Conservation (phyloP, 2,797 vertebrate species). For the Leptoclinus maculatus region DNA sequence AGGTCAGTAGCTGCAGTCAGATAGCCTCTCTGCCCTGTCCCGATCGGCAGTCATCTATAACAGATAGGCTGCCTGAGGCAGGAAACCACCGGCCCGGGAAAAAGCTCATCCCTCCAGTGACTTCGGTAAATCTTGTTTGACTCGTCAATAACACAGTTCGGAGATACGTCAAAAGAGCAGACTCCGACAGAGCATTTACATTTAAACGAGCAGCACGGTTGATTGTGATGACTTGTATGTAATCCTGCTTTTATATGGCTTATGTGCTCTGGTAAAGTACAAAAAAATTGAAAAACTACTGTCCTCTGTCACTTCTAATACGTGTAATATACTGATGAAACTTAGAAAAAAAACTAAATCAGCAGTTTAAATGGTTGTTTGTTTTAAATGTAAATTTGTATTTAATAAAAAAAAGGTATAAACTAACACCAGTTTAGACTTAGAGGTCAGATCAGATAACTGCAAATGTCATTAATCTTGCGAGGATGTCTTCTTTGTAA, state of each 20-base stretch:
- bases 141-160: slow-evolving; percentile 14
- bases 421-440: not conserved
- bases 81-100: slow-evolving; percentile 1
- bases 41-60: slow-evolving; percentile 48
- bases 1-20: slow-evolving; percentile 80
- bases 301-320: not conserved
- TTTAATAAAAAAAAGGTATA: not conserved
- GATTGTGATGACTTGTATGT: slow-evolving; percentile 12
- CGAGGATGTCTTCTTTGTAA: not conserved
- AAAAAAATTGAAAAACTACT: too few species aligned
- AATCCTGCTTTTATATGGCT: slow-evolving; percentile 37
- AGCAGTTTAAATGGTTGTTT: not conserved
- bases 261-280: slow-evolving; percentile 36
- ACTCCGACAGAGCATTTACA: slow-evolving; percentile 3
- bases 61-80: slow-evolving; percentile 46
- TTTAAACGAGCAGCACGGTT: slow-evolving; percentile 13
- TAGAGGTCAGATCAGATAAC: not conserved
- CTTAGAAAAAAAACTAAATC: not conserved
- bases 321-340: not conserved
- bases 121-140: slow-evolving; percentile 32
- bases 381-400: not conserved
- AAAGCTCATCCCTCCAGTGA: slow-evolving; percentile 33
- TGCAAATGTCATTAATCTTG: not conserved
- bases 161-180: slow-evolving; percentile 7
- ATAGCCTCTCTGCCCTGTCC: slow-evolving; percentile 53